Evolutionary conservation across 2,797 vertebrate genomes (phyloP).

Genomic region (Sebastes kiyomatsui): DNA sequence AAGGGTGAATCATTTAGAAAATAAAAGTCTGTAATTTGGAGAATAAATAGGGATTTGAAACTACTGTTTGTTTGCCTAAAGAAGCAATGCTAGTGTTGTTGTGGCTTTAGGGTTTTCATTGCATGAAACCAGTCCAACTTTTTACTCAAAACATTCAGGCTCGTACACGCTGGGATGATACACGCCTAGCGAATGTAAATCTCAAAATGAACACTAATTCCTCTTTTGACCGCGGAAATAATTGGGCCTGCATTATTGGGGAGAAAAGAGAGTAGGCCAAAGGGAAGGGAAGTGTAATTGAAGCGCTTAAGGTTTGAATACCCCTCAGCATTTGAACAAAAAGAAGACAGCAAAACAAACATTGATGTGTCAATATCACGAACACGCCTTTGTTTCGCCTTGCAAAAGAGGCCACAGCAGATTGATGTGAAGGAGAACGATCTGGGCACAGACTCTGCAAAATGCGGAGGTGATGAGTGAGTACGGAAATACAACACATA

Average conservation of each 20-base stretch:
- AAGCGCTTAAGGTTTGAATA: conserved; percentile 52
- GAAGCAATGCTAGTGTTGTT: conserved; percentile 16
- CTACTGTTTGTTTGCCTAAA: conserved; percentile 32
- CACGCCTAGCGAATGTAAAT: conserved; percentile 57
- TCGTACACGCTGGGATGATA: conserved; percentile 54
- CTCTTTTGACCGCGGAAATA: conserved; percentile 60
- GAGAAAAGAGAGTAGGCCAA: conserved; percentile 37
- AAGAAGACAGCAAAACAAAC: conserved; percentile 45
- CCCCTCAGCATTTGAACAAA: conserved; percentile 36
- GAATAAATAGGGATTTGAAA: conserved; percentile 21
- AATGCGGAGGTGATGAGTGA: conserved; percentile 35
- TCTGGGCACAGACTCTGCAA: conserved; percentile 11
- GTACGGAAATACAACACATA: background rate
- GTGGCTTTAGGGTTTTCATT: conserved; percentile 49
- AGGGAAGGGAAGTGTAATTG: conserved; percentile 60
- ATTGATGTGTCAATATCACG: conserved; percentile 30
- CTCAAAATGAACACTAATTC: conserved; percentile 72
- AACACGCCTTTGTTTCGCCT: conserved; percentile 28
- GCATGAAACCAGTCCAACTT: conserved; percentile 37
- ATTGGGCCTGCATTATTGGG: conserved; percentile 47
- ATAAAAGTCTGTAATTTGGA: conserved; percentile 21
- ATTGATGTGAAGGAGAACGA: conserved; percentile 13
- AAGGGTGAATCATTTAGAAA: conserved; percentile 1
- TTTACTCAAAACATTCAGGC: conserved; percentile 57
- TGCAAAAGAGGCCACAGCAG: conserved; percentile 21